Evolutionary conservation across 2,113 vertebrate genomes (phyloP).

Genomic region (Caranx melampygus): DNA sequence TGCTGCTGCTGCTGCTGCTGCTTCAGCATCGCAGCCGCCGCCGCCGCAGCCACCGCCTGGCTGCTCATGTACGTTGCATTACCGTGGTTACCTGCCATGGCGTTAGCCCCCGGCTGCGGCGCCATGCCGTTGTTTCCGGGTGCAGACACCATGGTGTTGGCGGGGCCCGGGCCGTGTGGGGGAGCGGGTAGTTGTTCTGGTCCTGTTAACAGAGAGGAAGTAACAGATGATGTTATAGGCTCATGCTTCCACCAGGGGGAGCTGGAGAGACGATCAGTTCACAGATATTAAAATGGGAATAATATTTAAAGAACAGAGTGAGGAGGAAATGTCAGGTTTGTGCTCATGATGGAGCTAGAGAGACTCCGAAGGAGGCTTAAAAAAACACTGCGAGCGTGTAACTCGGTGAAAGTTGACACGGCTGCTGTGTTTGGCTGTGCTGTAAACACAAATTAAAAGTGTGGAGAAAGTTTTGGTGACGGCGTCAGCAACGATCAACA

Average conservation of each 20-base stretch:
- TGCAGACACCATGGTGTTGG: conserved; percentile 83
- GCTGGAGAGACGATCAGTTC: background rate
- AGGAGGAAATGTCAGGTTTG: too few species aligned
- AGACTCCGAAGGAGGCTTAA: too few species aligned
- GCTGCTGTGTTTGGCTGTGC: background rate
- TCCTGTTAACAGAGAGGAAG: conserved; percentile 83
- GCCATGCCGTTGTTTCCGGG: conserved; percentile 82
- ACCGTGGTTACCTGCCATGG: conserved; percentile 86
- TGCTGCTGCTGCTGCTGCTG: conserved; percentile 86
- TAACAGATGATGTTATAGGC: background rate
- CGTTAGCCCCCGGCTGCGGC: conserved; percentile 80
- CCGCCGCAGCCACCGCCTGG: conserved; percentile 88
- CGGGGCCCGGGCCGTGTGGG: conserved; percentile 83
- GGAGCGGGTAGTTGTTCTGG: conserved; percentile 84
- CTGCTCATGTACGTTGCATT: conserved; percentile 86
- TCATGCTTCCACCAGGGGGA: background rate
- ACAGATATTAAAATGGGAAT: too few species aligned
- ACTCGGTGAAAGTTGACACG: background rate
- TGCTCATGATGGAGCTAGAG: too few species aligned
- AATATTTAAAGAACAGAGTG: too few species aligned
- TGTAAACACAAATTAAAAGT: background rate
- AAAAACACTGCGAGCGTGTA: background rate
- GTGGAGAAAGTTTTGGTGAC: background rate
- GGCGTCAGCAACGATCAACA: background rate
- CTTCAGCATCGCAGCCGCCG: conserved; percentile 87